Evolutionary conservation across 2,888 invertebrate species (phyloP).

Genomic region (Acrobasis suavella): DNA sequence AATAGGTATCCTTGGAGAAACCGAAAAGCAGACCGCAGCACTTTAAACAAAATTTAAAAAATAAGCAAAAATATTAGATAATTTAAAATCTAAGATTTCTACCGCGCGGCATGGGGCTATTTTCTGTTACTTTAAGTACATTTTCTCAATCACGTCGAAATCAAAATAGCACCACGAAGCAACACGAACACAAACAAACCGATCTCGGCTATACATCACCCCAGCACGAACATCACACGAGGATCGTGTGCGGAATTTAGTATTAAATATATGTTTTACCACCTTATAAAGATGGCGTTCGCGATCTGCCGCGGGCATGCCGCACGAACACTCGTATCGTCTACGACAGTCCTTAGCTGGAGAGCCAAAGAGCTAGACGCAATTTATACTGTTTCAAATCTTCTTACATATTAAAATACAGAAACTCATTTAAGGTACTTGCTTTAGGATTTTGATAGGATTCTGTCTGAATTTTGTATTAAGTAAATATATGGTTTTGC

Average conservation of each 20-base stretch:
- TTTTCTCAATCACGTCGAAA: conserved; percentile 1
- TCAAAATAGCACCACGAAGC: not conserved
- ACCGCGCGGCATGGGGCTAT: too few species aligned
- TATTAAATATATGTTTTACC: conserved; percentile 82
- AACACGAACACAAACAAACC: not conserved
- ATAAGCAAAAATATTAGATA: too few species aligned
- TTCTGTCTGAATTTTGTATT: too few species aligned
- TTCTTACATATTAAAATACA: too few species aligned
- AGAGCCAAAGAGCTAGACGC: conserved; percentile 40
- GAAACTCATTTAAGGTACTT: too few species aligned
- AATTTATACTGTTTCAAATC: conserved; percentile 4
- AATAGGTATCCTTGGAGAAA: too few species aligned
- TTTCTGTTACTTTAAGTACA: not conserved
- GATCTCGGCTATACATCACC: conserved; percentile 9
- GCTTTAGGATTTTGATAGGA: too few species aligned
- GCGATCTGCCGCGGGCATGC: conserved; percentile 69
- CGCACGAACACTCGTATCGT: conserved; percentile 66
- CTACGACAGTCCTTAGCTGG: conserved; percentile 25
- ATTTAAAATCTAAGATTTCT: too few species aligned
- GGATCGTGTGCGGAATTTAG: conserved; percentile 69
- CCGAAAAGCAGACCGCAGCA: too few species aligned
- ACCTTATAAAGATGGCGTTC: conserved; percentile 79
- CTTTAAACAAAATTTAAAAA: too few species aligned
- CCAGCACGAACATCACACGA: conserved; percentile 43
- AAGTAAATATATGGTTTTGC: too few species aligned